These are phyloP conservation scores for Peromyscus eremicus DNA, from an alignment of 2,797 vertebrate genomes.

Conservation along the genomic window DNA sequence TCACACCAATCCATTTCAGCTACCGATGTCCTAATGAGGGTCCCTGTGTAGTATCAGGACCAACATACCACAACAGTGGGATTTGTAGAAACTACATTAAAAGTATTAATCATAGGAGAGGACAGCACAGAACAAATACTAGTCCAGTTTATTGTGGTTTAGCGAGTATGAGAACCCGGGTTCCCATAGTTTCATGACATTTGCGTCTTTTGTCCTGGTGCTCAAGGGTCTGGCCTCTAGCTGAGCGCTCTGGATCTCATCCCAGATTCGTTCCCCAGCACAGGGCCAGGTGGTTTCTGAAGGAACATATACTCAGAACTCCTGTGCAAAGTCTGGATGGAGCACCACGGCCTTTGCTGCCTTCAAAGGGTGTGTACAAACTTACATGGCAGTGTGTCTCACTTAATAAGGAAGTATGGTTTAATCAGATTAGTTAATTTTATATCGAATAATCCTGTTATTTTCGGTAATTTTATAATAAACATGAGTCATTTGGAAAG, in stretches of 20 bases:
- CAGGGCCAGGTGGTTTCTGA: not conserved
- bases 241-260: not conserved
- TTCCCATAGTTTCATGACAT: not conserved
- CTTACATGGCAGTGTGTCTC: not conserved
- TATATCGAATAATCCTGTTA: conserved; percentile 46
- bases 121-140: not conserved
- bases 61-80: not conserved
- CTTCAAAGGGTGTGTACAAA: not conserved
- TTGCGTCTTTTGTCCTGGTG: not conserved
- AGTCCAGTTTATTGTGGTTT: not conserved
- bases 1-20: not conserved
- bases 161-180: not conserved
- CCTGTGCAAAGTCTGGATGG: not conserved
- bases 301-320: not conserved
- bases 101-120: not conserved
- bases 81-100: not conserved
- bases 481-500: conserved; percentile 43
- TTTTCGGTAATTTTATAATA: conserved; percentile 48
- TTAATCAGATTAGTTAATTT: conserved; percentile 34
- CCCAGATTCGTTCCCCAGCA: not conserved
- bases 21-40: not conserved
- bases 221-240: not conserved
- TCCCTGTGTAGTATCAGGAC: not conserved
- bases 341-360: not conserved
- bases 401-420: conserved; percentile 16